Base-by-base conservation (phyloP, 2,113 vertebrate genomes). In the Pygoscelis adeliae region DNA sequence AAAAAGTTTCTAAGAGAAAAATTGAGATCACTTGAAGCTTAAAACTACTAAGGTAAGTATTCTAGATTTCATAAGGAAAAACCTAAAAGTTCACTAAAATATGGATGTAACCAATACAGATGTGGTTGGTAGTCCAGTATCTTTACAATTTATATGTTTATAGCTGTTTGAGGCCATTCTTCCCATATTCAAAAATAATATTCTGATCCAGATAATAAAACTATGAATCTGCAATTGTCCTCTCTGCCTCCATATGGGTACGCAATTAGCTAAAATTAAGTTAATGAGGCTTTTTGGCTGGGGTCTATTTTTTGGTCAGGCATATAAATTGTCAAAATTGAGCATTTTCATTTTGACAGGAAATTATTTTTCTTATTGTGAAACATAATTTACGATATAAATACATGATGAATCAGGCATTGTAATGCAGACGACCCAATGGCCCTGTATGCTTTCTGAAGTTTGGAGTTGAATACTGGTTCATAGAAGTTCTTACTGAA, bases 361-460 rank as follows among this genome's bases (percentile, higher is more conserved):
- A 92, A 93, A 74, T 83, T 81, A 8, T 53, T 92, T 96, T 90
- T 84, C 90, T 53, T 65, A 13, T 9, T 81, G 66, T 63, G 80
- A 78, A 81, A 66, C 36, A 32, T 92, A 84, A 89, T 97, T 95
- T 83, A 81, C 0, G 30, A 32, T 87, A 81, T 74, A 97, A 93
- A 87, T 83, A 55, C 77, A 4, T 18, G 49, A 55, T 94, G 88
- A 97, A 97, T 93, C 30, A 9, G 72, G 74, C 90, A 87, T 96
- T 97, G 93, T 96, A 66, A 92, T 84, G 86, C 62, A 82, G 87
- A 90, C 89, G 94, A 92, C 93, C 91, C 58, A 15, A 21, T 89
- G 69, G 67, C 86, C 88, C 53, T 85, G 49, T 34, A 52, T 70
- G 59, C 77, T 94, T 89, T 94, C 76, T 91, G 83, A 76, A 93